Conservation (phyloP, 2,888 invertebrate genomes). For the Eupithecia dodoneata region DNA sequence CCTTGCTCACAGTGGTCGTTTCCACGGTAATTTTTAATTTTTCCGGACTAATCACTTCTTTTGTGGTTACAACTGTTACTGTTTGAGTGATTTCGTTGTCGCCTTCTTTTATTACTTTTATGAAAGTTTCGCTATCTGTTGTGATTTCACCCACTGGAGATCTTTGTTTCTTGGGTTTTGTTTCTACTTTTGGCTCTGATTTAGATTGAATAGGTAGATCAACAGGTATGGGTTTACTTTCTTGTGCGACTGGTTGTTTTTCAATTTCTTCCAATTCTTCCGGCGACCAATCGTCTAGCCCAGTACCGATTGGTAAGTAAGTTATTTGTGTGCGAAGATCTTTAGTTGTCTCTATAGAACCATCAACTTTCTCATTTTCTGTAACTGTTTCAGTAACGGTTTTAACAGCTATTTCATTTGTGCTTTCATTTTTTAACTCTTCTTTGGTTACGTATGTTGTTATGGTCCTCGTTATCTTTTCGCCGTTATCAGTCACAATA, state of each 20-base stretch:
- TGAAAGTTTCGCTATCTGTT: constrained; percentile 77
- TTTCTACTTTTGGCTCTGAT: constrained; percentile 52
- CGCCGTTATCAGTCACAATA: constrained; percentile 73
- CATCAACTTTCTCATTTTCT: constrained; percentile 72
- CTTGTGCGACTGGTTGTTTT: constrained; percentile 60
- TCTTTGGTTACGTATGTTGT: constrained; percentile 77
- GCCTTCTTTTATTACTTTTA: constrained; percentile 75
- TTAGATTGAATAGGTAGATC: constrained; percentile 57
- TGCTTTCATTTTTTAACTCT: constrained; percentile 69
- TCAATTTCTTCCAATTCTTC: constrained; percentile 74
- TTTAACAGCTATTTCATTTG: constrained; percentile 76
- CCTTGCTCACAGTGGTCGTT: constrained; percentile 78
- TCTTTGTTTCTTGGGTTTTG: constrained; percentile 68
- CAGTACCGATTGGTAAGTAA: constrained; percentile 75
- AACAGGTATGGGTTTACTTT: constrained; percentile 56
- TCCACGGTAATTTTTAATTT: constrained; percentile 78
- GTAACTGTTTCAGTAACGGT: constrained; percentile 78
- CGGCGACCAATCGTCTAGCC: constrained; percentile 77
- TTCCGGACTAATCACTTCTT: constrained; percentile 79
- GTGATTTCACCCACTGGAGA: constrained; percentile 79
- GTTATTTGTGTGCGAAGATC: constrained; percentile 79
- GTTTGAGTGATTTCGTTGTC: constrained; percentile 77
- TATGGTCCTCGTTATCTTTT: constrained; percentile 73
- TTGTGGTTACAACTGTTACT: constrained; percentile 78
- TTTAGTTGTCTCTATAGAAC: constrained; percentile 77